A percentile compares a stretch with the other conserved stretches of the same genome.
phyloP scores from a whole-genome alignment of 2,888 invertebrate species.

The Eupithecia vulgata region DNA sequence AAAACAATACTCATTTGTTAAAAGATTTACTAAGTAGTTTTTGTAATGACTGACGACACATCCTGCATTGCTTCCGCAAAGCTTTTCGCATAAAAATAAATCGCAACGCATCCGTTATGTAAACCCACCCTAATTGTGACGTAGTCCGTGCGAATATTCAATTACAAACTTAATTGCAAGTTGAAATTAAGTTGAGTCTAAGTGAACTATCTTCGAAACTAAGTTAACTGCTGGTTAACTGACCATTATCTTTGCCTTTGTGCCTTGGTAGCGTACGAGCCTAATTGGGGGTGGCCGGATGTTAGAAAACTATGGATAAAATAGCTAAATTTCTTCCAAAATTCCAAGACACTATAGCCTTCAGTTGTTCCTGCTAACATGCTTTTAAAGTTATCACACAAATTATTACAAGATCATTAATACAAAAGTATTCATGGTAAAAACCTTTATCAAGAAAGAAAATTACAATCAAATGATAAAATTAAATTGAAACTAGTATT shows the following conservation, averaged over 20 bases:
- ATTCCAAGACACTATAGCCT: not conserved
- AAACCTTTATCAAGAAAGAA: no score
- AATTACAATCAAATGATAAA: no score
- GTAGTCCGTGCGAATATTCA: slow-evolving; percentile 81
- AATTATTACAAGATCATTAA: no score
- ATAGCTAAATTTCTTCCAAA: slow-evolving; percentile 4
- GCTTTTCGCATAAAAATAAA: not conserved
- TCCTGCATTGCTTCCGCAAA: not conserved
- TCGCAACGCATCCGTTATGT: slow-evolving; percentile 50
- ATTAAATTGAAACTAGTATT: no score
- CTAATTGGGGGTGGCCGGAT: slow-evolving; percentile 70
- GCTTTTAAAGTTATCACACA: no score
- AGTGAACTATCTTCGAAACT: slow-evolving; percentile 83
- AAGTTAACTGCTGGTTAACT: slow-evolving; percentile 83
- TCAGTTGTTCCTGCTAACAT: not conserved
- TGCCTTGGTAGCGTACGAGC: slow-evolving; percentile 70
- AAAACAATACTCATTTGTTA: no score
- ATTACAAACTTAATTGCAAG: slow-evolving; percentile 83
- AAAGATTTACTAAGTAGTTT: no score
- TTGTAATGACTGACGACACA: not conserved
- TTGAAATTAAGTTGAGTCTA: slow-evolving; percentile 79
- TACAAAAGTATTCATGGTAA: no score
- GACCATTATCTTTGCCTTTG: slow-evolving; percentile 84
- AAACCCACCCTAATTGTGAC: slow-evolving; percentile 55
- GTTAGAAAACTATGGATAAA: slow-evolving; percentile 54